A percentile compares a stretch with the other conserved stretches of the same genome.
Evolutionary conservation across 2,888 invertebrate genomes (phyloP).

Genomic region (Adineta ricciae): DNA sequence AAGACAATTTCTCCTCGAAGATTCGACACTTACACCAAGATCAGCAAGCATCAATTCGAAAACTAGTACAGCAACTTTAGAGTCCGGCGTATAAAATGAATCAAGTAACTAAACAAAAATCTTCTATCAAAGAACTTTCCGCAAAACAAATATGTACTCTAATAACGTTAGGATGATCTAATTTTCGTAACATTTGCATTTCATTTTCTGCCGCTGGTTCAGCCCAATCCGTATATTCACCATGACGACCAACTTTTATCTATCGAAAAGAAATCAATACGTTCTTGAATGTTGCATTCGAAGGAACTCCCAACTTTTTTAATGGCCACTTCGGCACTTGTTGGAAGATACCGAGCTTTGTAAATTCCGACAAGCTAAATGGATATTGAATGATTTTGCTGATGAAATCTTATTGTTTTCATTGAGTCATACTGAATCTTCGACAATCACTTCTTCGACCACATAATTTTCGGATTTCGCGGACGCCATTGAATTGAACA

Average conservation of each 20-base stretch:
- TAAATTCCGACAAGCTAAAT: background rate
- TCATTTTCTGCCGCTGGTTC: conserved; percentile 4
- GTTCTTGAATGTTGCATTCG: background rate
- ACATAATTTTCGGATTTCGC: background rate
- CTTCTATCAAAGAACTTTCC: background rate
- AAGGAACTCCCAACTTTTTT: background rate
- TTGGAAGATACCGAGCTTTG: background rate
- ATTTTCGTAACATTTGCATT: conserved; percentile 13
- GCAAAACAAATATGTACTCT: background rate
- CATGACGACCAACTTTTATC: conserved; percentile 14
- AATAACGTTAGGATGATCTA: conserved; percentile 13
- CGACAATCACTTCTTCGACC: conserved; percentile 4
- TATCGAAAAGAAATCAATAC: background rate
- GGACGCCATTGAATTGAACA: background rate
- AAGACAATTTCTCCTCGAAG: background rate
- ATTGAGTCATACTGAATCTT: background rate
- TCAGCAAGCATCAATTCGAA: conserved; percentile 2
- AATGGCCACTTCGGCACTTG: background rate
- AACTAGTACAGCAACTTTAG: background rate
- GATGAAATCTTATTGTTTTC: too few relatives aligned
- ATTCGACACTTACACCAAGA: background rate
- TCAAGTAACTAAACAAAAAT: background rate
- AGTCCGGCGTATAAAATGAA: background rate
- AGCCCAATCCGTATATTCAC: conserved; percentile 2
- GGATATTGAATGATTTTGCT: background rate